Conservation (phyloP, 2,113 vertebrate genomes). For the Protobothrops flavoviridis region DNA sequence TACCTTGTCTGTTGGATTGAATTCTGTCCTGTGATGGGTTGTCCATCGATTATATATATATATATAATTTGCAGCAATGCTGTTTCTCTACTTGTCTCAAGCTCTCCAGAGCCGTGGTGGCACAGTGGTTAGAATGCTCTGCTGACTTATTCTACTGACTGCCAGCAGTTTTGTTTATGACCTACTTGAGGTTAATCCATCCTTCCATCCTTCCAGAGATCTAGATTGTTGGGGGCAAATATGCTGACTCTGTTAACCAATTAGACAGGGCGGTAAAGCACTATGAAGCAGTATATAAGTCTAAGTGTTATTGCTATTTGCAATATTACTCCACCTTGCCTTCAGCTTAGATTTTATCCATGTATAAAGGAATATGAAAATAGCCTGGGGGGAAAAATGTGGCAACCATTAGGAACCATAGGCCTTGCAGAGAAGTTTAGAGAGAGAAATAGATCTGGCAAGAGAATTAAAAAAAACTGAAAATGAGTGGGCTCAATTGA, state of each 20-base stretch:
- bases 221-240: too few relatives aligned
- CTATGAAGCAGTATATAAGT: too few relatives aligned
- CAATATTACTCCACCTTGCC: not conserved
- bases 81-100: not conserved
- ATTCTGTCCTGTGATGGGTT: not conserved
- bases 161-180: not conserved
- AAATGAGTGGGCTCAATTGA: conserved; percentile 23
- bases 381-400: too few relatives aligned
- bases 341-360: not conserved
- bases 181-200: too few relatives aligned
- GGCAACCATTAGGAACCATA: too few relatives aligned
- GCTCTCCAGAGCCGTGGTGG: not conserved
- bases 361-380: too few relatives aligned
- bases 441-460: conserved; percentile 2
- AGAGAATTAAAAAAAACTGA: not conserved
- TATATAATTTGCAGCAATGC: not conserved
- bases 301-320: not conserved
- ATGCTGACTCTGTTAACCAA: too few relatives aligned
- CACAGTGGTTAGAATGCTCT: not conserved
- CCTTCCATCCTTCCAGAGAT: too few relatives aligned
- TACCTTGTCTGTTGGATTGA: not conserved
- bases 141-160: not conserved
- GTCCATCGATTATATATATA: not conserved
- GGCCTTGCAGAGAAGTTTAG: not conserved
- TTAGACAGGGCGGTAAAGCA: too few relatives aligned